These are phyloP conservation scores for Xenopus laevis DNA, from an alignment of 2,113 vertebrate genomes.

Conservation along the genomic window DNA sequence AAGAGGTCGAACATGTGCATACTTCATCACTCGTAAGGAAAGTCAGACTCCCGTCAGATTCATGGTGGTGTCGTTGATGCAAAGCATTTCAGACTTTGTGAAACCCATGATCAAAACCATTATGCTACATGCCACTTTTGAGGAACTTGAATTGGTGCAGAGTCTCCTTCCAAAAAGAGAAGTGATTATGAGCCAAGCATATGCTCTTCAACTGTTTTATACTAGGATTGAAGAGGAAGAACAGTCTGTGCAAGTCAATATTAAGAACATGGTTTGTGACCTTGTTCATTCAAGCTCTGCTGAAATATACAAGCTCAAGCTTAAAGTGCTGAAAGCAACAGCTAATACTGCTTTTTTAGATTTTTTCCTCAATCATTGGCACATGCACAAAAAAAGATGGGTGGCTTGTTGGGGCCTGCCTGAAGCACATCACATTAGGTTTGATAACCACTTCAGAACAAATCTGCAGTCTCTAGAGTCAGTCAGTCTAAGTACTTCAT, in stretches of 20 bases:
- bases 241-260: neutral
- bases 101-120: conserved; percentile 29
- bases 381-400: conserved; percentile 40
- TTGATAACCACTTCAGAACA: conserved; percentile 29
- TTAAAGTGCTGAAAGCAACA: conserved; percentile 26
- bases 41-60: conserved; percentile 33
- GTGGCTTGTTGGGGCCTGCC: conserved; percentile 41
- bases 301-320: conserved; percentile 32
- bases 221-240: conserved; percentile 11
- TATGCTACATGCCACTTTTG: neutral
- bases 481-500: neutral
- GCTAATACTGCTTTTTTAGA: conserved; percentile 22
- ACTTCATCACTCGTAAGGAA: conserved; percentile 31
- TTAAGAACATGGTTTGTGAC: conserved; percentile 33
- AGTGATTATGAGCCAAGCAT: conserved; percentile 40
- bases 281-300: conserved; percentile 35
- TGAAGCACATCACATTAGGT: conserved; percentile 15
- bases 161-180: conserved; percentile 36
- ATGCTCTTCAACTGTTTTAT: conserved; percentile 38
- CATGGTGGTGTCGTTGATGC: conserved; percentile 38
- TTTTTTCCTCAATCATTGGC: conserved; percentile 42
- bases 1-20: conserved; percentile 36
- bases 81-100: conserved; percentile 42
- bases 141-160: conserved; percentile 21
- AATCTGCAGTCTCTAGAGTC: conserved; percentile 32